Percentiles rank a stretch among this genome's conserved stretches.
These are phyloP conservation scores for Ypsolopha sequella DNA, from an alignment of 2,888 invertebrate genomes.

Conservation along the genomic window DNA sequence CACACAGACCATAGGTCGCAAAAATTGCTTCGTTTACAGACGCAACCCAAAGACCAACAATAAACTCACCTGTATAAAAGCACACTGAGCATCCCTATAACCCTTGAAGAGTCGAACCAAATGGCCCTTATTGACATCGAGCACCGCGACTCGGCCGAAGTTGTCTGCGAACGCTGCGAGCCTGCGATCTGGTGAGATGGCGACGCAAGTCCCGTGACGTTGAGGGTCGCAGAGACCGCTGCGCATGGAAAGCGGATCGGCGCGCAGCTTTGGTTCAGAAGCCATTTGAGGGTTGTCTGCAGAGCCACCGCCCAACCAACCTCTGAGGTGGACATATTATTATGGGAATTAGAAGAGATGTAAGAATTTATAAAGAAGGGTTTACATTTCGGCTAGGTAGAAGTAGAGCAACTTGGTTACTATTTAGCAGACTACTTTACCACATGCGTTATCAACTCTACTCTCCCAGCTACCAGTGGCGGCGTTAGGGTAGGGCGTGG, in stretches of 20 bases:
- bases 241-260: conserved; percentile 82
- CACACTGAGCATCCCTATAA: conserved; percentile 95
- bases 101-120: conserved; percentile 94
- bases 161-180: conserved; percentile 88
- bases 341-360: background rate
- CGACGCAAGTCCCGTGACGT: conserved; percentile 80
- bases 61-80: conserved; percentile 84
- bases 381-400: too few relatives aligned
- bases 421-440: too few relatives aligned
- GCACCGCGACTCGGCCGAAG: conserved; percentile 87
- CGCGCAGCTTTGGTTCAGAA: conserved; percentile 68
- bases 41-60: background rate
- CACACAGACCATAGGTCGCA: too few relatives aligned
- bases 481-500: too few relatives aligned
- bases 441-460: too few relatives aligned
- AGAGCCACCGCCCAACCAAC: conserved; percentile 52
- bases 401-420: too few relatives aligned
- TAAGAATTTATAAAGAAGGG: too few relatives aligned
- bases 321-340: conserved; percentile 41
- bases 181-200: conserved; percentile 82
- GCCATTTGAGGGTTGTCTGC: conserved; percentile 29
- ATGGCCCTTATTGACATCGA: conserved; percentile 85
- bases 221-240: conserved; percentile 86
- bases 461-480: too few relatives aligned
- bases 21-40: too few relatives aligned